These are phyloP conservation scores for Malthinus seriepunctatus DNA, from an alignment of 2,888 invertebrate species.

Conservation along the genomic window DNA sequence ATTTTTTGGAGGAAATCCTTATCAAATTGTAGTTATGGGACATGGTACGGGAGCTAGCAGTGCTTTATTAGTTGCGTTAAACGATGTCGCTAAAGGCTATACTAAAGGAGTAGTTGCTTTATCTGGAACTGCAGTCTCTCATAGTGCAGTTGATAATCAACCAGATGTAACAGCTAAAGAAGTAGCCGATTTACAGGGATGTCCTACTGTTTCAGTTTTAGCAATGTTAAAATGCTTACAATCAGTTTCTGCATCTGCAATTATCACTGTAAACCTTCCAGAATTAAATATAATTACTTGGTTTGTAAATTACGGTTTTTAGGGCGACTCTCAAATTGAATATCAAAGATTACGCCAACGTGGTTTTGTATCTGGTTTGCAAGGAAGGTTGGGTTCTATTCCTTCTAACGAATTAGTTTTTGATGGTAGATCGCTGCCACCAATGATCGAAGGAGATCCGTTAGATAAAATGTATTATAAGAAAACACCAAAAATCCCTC, in stretches of 20 bases:
- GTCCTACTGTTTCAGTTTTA: conserved; percentile 62
- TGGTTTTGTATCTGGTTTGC: conserved; percentile 66
- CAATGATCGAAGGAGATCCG: conserved; percentile 66
- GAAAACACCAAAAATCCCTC: conserved; percentile 62
- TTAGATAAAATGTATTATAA: conserved; percentile 62
- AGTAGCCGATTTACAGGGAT: conserved; percentile 66
- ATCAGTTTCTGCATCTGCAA: conserved; percentile 50
- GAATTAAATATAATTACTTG: too few species aligned
- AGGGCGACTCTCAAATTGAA: conserved; percentile 66
- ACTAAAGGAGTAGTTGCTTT: conserved; percentile 70
- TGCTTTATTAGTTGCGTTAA: conserved; percentile 70
- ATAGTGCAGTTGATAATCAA: conserved; percentile 68
- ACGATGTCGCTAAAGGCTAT: conserved; percentile 63
- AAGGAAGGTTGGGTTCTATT: conserved; percentile 64
- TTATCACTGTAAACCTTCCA: conserved; percentile 52
- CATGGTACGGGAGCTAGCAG: conserved; percentile 79
- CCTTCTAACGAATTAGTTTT: conserved; percentile 70
- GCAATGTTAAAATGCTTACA: conserved; percentile 70
- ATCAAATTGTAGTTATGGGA: conserved; percentile 72
- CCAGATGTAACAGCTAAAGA: conserved; percentile 64
- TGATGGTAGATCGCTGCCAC: conserved; percentile 69
- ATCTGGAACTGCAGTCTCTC: conserved; percentile 75
- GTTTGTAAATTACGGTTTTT: conserved; percentile 14
- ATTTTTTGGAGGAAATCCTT: conserved; percentile 77
- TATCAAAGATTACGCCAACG: conserved; percentile 60